A percentile compares a stretch with the other conserved stretches of the same genome.
These are phyloP conservation scores for Zoanthus solanderi DNA, from an alignment of 92 coral and sea anemone genomes.

Conservation along the genomic window DNA sequence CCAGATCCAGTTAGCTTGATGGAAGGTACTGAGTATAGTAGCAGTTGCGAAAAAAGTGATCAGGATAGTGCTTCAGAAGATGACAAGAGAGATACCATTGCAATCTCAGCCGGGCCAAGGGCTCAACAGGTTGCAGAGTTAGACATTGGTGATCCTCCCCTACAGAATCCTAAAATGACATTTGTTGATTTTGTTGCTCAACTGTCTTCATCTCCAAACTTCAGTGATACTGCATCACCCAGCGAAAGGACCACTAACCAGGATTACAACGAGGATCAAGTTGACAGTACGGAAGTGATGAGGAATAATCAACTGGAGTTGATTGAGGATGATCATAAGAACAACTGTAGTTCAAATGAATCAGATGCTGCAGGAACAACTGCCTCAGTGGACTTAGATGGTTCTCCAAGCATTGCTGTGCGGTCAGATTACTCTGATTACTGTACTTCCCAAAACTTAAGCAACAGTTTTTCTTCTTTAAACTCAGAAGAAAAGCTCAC, in stretches of 20 bases:
- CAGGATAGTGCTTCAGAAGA: constrained; percentile 2
- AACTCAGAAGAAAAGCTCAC: background rate
- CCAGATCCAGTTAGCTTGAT: background rate
- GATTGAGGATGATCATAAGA: background rate
- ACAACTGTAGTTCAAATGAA: background rate
- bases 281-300: background rate
- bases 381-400: background rate
- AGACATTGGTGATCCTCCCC: background rate
- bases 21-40: background rate
- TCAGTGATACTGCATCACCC: background rate
- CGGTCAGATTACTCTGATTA: background rate
- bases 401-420: background rate
- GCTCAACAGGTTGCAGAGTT: background rate
- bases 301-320: background rate
- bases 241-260: background rate
- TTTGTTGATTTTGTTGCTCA: constrained; percentile 42
- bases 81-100: background rate
- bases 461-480: background rate
- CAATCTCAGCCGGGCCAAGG: background rate
- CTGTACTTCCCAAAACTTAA: background rate
- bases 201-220: constrained; percentile 25
- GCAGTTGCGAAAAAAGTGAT: background rate
- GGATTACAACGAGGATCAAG: background rate
- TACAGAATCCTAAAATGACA: constrained; percentile 21
- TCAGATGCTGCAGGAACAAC: background rate